Evolutionary conservation across 2,113 vertebrate species (phyloP), one percentile per base, ranked within the genome.

Genomic region (Chrysochloris asiatica): DNA sequence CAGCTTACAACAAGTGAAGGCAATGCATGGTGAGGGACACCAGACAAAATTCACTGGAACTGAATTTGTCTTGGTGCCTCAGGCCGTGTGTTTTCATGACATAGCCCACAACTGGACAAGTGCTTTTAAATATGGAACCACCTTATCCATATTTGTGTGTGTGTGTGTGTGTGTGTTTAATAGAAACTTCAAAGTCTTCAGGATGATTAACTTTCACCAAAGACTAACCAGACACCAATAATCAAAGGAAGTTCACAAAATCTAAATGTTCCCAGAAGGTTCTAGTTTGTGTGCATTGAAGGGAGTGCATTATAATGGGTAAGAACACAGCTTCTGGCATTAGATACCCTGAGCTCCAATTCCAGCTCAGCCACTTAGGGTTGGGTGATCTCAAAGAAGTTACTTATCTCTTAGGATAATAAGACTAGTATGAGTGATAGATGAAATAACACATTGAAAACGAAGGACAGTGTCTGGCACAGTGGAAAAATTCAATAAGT

Each of bases 231-330:
- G 84, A 13, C n/a, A 24, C 47, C 38, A 24, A 5, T 33, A 83
- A 88, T 73, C 59, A 91, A 82, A 88, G 36, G 75, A 72, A 26
- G 1, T 65, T 89, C 83, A 87, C 73, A 71, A 80, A 83, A 86
- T 67, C 36, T 17, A 77, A 47, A 50, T 36, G 24, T 77, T 50
- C 92, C 45, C 12, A 54, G 69, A 88, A 69, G 0, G 2, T 36
- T 14, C 50, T 87, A 78, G 28, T 14, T 30, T 54, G 52, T 61
- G 85, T 67, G 26, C 82, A 78, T 38, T 50, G 24, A 80, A 93
- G 73, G 83, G 61, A 61, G 43, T 21, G 3, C 0, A 4, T 9
- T 6, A 9, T 10, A 21, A 61, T 0, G 19, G 36, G 19, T 21
- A 21, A 50, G 17, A 38, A 16, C 21, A 6, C 6, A 3, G 24